Base-by-base conservation (phyloP, 2,888 invertebrate genomes). In the Campoletis raptor region DNA sequence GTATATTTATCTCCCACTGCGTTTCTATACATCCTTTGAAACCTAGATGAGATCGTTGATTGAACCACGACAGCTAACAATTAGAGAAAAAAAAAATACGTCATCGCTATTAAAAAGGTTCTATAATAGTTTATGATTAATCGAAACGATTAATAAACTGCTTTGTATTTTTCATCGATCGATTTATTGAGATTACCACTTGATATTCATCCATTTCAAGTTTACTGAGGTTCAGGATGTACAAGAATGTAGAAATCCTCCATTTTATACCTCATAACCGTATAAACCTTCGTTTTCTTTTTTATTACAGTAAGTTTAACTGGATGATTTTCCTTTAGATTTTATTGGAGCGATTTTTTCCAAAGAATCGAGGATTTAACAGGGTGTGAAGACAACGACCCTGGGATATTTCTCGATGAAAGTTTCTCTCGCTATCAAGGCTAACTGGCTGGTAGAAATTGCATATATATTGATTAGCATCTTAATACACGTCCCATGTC, bases 391-490 rank as follows among this genome's bases (percentile, higher is more conserved):
- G 66, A 81, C 61, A 52, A 78, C 77, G 72, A 83, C 78, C 79
- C 82, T 74, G 79, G 48, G 42, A 61, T 15, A 72, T 77, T 21
- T 54, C 64, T 42, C 82, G 81, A 78, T 82, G 79, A 74, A 82
- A 85, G 77, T 82, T 82, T 78, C 45, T 57, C 37, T 74, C 81
- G 78, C 69, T 61, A 81, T 81, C 81, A 85, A 87, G 87, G 85
- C 69, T 30, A 87, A 85, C 85, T 66, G 81, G 83, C 77, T 85
- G 40, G 61, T 73, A 82, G 81, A 85, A 83, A 86, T 87, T 76
- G 85, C 85, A 79, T 82, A 77, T 81, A 88, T 85, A 88, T 88
- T 88, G 87, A 88, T 88, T 88, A 85, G 80, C 84, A 88, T 88
- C 84, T 88, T 86, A 86, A 86, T 88, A 86, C 84, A 86, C 82